A percentile compares a stretch with the other conserved stretches of the same genome.
phyloP scores from a whole-genome alignment of 2,888 invertebrate genomes.

The Entomobrya multifasciata region DNA sequence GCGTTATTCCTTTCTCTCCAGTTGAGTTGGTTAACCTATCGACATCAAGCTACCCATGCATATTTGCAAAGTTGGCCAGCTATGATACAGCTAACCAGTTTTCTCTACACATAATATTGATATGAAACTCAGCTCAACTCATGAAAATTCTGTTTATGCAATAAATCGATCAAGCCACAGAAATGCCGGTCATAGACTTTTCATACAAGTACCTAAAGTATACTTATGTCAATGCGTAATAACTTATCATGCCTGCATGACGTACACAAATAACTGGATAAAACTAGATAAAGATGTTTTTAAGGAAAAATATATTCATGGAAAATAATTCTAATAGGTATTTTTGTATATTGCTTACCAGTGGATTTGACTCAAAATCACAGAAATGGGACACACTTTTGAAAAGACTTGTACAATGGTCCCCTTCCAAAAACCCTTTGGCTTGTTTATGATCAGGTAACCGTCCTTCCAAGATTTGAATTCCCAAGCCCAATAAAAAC shows the following conservation, averaged over 20 bases:
- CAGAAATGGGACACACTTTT: slow-evolving; percentile 68
- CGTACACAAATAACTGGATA: not conserved
- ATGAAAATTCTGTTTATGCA: slow-evolving; percentile 35
- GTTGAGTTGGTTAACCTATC: too few relatives aligned
- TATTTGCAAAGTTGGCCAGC: not conserved
- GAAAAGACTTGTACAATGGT: slow-evolving; percentile 83
- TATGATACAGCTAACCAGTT: not conserved
- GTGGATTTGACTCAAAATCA: slow-evolving; percentile 63
- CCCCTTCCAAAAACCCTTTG: slow-evolving; percentile 87
- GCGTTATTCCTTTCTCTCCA: too few relatives aligned
- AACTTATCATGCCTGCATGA: not conserved
- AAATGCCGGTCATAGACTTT: slow-evolving; percentile 40
- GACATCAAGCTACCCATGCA: too few relatives aligned
- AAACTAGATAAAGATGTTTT: slow-evolving; percentile 1
- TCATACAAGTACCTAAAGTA: not conserved
- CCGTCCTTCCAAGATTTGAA: slow-evolving; percentile 85
- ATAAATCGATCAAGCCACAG: slow-evolving; percentile 45
- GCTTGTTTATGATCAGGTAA: slow-evolving; percentile 81
- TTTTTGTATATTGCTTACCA: slow-evolving; percentile 31
- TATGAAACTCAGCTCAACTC: slow-evolving; percentile 5
- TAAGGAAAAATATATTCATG: not conserved
- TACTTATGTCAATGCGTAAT: not conserved
- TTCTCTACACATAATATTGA: not conserved
- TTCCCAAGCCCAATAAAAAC: slow-evolving; percentile 84
- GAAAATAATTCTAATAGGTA: not conserved